Evolutionary conservation across 2,888 invertebrate genomes (phyloP).

Genomic region (Agrilus cyanescens): DNA sequence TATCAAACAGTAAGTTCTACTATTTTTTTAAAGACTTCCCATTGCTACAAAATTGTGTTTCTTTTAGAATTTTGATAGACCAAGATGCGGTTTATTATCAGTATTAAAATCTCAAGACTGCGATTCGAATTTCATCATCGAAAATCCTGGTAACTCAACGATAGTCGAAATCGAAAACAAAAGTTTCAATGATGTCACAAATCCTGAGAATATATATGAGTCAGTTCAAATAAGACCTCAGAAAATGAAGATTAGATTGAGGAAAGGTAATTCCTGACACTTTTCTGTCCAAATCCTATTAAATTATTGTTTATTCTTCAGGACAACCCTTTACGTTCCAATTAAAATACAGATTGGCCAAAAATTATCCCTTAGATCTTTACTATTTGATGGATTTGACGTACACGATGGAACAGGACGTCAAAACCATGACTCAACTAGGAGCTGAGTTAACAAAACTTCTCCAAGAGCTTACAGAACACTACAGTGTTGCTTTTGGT

Average conservation of each 20-base stretch:
- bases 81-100: slow-evolving; percentile 11
- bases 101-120: slow-evolving; percentile 7
- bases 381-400: slow-evolving; percentile 89
- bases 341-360: slow-evolving; percentile 62
- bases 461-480: slow-evolving; percentile 53
- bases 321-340: slow-evolving; percentile 48
- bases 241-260: slow-evolving; percentile 43
- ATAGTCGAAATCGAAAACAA: slow-evolving; percentile 5
- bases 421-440: slow-evolving; percentile 59
- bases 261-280: slow-evolving; percentile 41
- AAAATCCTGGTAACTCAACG: slow-evolving; percentile 2
- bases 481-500: slow-evolving; percentile 64
- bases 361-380: slow-evolving; percentile 76
- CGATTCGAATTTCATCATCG: slow-evolving; percentile 2
- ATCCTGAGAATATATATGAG: slow-evolving; percentile 36
- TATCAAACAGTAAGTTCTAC: slow-evolving; percentile 20
- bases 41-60: background rate
- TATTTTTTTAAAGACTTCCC: background rate
- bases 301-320: slow-evolving; percentile 24
- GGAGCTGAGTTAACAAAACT: slow-evolving; percentile 48
- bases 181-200: slow-evolving; percentile 32
- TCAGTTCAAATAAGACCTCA: slow-evolving; percentile 58
- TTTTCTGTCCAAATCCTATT: background rate
- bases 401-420: slow-evolving; percentile 80
- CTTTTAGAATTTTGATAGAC: slow-evolving; percentile 10